Conservation (phyloP, 2,113 vertebrate species). For the Chlorodrepanis virens region DNA sequence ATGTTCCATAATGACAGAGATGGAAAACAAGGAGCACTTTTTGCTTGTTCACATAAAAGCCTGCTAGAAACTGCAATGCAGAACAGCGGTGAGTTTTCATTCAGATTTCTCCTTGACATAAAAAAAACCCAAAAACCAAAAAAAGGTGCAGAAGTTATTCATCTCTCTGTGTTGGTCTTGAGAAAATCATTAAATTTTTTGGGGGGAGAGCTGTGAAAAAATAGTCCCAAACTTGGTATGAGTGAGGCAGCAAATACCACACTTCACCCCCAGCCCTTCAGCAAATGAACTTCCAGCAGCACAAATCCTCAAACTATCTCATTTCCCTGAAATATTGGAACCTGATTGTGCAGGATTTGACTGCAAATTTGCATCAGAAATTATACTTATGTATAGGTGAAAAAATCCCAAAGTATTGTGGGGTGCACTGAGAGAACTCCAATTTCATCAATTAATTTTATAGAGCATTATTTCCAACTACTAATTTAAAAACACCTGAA, state of each 20-base stretch:
- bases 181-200: background rate
- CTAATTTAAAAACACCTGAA: background rate
- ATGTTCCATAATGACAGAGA: background rate
- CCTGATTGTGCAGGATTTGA: background rate
- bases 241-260: background rate
- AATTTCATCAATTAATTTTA: background rate
- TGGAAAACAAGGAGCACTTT: conserved; percentile 34
- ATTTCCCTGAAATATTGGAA: background rate
- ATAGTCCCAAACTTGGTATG: background rate
- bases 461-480: background rate
- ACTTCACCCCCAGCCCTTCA: background rate
- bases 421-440: background rate
- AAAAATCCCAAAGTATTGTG: background rate
- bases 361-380: background rate
- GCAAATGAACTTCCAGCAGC: background rate
- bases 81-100: background rate
- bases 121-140: background rate
- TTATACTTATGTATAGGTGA: background rate
- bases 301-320: background rate
- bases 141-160: background rate
- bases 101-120: background rate
- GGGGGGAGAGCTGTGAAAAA: background rate
- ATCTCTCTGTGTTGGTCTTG: background rate
- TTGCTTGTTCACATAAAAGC: background rate
- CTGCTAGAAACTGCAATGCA: background rate